Conservation (phyloP, 2,888 invertebrate genomes). For the Autographa pulchrina region DNA sequence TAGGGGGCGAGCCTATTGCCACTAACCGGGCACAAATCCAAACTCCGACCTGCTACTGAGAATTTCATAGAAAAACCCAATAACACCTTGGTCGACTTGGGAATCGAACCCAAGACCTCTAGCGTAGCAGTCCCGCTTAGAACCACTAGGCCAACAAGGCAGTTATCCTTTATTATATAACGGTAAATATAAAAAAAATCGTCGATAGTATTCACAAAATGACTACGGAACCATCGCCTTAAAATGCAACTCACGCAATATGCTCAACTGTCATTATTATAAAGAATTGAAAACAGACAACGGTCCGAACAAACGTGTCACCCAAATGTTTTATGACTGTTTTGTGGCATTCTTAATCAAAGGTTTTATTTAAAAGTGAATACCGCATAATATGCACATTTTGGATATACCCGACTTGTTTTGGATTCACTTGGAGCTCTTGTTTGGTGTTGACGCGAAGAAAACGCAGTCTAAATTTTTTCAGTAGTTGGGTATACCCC, state of each 20-base stretch:
- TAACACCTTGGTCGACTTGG: too few species aligned
- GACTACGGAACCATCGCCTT: constrained; percentile 22
- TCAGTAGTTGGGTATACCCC: background rate
- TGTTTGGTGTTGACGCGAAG: background rate
- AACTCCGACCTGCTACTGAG: too few species aligned
- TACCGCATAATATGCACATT: constrained; percentile 3
- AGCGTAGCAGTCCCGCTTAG: too few species aligned
- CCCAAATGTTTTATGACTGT: constrained; percentile 44
- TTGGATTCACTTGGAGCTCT: background rate
- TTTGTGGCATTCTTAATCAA: constrained; percentile 15
- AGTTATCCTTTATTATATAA: too few species aligned
- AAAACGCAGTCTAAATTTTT: background rate
- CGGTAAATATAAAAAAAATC: too few species aligned
- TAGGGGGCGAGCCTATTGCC: too few species aligned
- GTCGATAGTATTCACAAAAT: too few species aligned
- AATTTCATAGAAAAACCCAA: too few species aligned
- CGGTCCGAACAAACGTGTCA: constrained; percentile 39
- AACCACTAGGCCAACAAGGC: too few species aligned
- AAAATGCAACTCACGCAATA: background rate
- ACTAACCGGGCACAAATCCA: too few species aligned
- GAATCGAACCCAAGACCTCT: too few species aligned
- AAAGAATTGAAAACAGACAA: constrained; percentile 46
- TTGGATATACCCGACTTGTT: background rate
- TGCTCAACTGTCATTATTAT: constrained; percentile 15
- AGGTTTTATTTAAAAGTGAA: constrained; percentile 11